These are phyloP conservation scores for Noctilio leporinus DNA, from an alignment of 2,113 vertebrate genomes.

Conservation along the genomic window DNA sequence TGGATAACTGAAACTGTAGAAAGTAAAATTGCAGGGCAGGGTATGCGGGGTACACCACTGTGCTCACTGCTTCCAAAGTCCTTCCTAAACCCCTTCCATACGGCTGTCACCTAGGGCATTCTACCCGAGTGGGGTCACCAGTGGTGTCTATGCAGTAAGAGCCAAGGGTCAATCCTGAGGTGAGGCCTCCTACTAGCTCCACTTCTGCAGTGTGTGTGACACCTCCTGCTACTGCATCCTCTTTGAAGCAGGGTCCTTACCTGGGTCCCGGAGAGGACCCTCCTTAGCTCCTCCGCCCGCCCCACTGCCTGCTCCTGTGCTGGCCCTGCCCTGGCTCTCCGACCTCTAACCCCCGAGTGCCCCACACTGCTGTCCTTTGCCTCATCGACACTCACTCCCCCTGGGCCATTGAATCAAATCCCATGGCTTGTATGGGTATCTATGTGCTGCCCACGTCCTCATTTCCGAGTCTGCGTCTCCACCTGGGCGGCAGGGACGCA, in stretches of 20 bases:
- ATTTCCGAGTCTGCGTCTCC: neutral
- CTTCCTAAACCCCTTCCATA: neutral
- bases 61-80: neutral
- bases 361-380: neutral
- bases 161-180: neutral
- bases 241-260: neutral
- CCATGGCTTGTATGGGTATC: neutral
- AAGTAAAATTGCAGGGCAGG: neutral
- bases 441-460: neutral
- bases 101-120: neutral
- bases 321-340: neutral
- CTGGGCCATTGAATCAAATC: neutral
- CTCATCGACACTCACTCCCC: neutral
- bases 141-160: neutral
- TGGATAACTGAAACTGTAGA: neutral
- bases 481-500: neutral
- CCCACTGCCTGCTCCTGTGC: neutral
- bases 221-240: fast-evolving
- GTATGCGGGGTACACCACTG: neutral
- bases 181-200: fast-evolving
- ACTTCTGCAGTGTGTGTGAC: too few relatives aligned
- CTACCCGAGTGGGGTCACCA: neutral
- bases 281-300: neutral
- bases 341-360: neutral
- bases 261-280: neutral